Percentiles rank a stretch among this genome's conserved stretches.
Evolutionary conservation across 92 coral and sea anemone species (phyloP).

Genomic region (Meandrina meandrites): DNA sequence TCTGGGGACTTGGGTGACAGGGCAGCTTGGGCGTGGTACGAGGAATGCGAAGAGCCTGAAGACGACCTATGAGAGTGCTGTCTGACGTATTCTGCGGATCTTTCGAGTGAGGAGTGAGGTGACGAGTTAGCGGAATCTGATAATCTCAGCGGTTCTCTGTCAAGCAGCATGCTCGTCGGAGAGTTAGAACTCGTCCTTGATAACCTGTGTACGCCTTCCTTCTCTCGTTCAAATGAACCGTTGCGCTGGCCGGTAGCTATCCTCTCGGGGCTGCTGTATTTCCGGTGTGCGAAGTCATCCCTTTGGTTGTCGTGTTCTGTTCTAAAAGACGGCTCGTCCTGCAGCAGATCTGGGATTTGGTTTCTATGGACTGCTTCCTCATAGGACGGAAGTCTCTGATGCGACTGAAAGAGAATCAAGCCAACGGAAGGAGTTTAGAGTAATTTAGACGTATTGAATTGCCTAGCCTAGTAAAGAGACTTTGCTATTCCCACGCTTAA

Average conservation of each 20-base stretch:
- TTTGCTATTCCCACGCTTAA: neutral
- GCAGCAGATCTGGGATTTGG: conserved; percentile 82
- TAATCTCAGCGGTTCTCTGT: neutral
- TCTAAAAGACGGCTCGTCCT: conserved; percentile 54
- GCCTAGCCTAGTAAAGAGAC: neutral
- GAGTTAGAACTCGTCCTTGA: conserved; percentile 54
- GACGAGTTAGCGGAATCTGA: conserved; percentile 47
- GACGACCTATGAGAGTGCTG: conserved; percentile 44
- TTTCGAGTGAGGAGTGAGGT: conserved; percentile 69
- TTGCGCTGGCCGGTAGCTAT: neutral
- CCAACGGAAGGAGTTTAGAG: neutral
- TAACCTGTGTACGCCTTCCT: conserved; percentile 13
- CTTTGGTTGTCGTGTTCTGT: conserved; percentile 13
- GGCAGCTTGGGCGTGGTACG: conserved; percentile 51
- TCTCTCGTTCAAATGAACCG: conserved; percentile 41
- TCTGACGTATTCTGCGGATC: conserved; percentile 34
- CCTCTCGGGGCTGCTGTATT: conserved; percentile 16
- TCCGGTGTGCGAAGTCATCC: conserved; percentile 1
- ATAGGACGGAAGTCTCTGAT: conserved; percentile 76
- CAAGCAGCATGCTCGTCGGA: conserved; percentile 9
- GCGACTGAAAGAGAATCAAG: conserved; percentile 19
- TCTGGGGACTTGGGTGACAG: conserved; percentile 58
- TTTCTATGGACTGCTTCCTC: conserved; percentile 76
- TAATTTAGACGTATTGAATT: neutral
- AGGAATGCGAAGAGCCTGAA: conserved; percentile 68